Evolutionary conservation across 2,797 vertebrate genomes (phyloP).

Genomic region (Lateolabrax maculatus): DNA sequence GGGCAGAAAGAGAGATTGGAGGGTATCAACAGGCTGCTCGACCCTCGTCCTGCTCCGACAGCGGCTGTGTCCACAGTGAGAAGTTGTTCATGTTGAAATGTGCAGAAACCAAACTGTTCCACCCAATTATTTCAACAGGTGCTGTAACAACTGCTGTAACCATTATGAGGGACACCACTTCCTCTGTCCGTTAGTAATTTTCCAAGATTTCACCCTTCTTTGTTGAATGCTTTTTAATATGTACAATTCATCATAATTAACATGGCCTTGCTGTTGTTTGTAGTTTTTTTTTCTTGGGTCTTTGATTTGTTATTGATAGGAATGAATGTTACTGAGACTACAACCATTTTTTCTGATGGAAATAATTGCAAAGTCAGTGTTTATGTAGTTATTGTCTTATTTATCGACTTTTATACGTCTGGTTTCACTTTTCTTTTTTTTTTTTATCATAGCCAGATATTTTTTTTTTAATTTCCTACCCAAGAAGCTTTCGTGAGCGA

Average conservation of each 20-base stretch:
- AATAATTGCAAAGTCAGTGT: neutral
- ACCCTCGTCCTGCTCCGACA: neutral
- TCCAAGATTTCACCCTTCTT: too few relatives aligned
- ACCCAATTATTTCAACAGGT: conserved; percentile 26
- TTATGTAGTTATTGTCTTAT: neutral
- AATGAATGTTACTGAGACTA: too few relatives aligned
- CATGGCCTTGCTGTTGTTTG: too few relatives aligned
- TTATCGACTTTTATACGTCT: neutral
- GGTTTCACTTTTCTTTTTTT: too few relatives aligned
- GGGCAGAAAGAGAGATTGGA: neutral
- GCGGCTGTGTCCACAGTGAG: neutral
- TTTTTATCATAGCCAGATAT: neutral
- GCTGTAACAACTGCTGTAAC: neutral
- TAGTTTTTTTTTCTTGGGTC: neutral
- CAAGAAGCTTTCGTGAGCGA: neutral
- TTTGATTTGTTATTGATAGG: too few relatives aligned
- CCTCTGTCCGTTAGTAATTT: conserved; percentile 9
- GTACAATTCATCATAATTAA: too few relatives aligned
- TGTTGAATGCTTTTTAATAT: too few relatives aligned
- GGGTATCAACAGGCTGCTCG: fast-evolving
- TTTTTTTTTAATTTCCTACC: neutral
- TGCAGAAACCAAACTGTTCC: neutral
- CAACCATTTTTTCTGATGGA: neutral
- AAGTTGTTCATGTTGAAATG: conserved; percentile 53
- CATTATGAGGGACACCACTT: neutral